A percentile compares a stretch with the other conserved stretches of the same genome.
These are phyloP conservation scores for Sisyra terminalis DNA, from an alignment of 2,888 invertebrate species.

Conservation along the genomic window DNA sequence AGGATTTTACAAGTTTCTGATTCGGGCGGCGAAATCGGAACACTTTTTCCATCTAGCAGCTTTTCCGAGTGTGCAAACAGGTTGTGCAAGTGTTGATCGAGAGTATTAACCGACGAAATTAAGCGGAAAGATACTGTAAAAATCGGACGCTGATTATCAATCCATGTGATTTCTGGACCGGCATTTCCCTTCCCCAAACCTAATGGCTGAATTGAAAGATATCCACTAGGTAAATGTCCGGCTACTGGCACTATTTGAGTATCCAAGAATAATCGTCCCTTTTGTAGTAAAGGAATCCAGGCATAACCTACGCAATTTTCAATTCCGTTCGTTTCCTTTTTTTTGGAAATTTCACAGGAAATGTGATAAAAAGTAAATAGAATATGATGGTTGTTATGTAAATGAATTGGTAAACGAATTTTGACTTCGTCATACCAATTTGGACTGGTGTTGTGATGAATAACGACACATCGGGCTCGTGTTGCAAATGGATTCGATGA, in stretches of 20 bases:
- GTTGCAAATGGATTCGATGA: constrained; percentile 39
- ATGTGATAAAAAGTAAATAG: constrained; percentile 93
- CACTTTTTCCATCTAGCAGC: constrained; percentile 22
- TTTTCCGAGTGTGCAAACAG: constrained; percentile 75
- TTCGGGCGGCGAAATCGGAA: constrained; percentile 22
- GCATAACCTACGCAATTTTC: constrained; percentile 85
- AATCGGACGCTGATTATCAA: constrained; percentile 78
- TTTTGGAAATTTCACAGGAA: constrained; percentile 71
- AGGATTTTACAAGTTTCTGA: constrained; percentile 67
- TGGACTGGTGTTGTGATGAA: constrained; percentile 82
- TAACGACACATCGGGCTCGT: constrained; percentile 57
- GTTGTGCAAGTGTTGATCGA: constrained; percentile 76
- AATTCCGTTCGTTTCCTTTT: constrained; percentile 48
- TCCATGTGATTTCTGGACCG: constrained; percentile 86
- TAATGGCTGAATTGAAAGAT: constrained; percentile 75
- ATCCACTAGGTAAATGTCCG: constrained; percentile 73
- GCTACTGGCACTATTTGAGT: constrained; percentile 74
- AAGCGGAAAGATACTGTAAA: constrained; percentile 72
- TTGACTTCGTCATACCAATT: constrained; percentile 91
- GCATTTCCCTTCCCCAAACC: constrained; percentile 57
- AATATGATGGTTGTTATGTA: constrained; percentile 76
- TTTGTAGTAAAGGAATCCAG: constrained; percentile 77
- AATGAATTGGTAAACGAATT: constrained; percentile 69
- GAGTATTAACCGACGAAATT: constrained; percentile 79
- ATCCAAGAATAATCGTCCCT: constrained; percentile 72